Conservation (phyloP, 2,888 invertebrate species). For the Alloscopus bannaensis region DNA sequence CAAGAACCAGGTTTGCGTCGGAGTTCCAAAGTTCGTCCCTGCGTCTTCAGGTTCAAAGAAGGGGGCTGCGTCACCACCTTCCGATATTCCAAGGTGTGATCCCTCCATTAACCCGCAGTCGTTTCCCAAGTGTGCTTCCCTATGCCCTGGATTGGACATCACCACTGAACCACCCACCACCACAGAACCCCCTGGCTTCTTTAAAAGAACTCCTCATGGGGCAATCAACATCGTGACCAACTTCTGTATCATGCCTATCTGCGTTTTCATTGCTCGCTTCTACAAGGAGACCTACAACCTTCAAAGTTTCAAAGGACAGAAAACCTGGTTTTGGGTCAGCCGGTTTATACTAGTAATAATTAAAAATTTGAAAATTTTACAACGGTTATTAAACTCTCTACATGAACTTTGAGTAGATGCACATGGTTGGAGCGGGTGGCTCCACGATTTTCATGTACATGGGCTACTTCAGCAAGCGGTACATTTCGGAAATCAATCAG, state of each 20-base stretch:
- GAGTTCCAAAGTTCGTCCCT: slow-evolving; percentile 24
- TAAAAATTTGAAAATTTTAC: too few relatives aligned
- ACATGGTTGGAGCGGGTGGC: slow-evolving; percentile 54
- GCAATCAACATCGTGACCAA: slow-evolving; percentile 60
- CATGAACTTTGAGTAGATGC: too few relatives aligned
- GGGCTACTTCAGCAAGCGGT: slow-evolving; percentile 52
- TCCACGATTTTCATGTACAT: slow-evolving; percentile 60
- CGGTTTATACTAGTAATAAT: too few relatives aligned
- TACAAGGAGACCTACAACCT: slow-evolving; percentile 64
- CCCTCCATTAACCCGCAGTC: neutral
- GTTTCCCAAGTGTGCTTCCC: neutral
- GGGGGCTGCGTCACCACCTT: neutral
- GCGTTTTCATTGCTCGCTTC: slow-evolving; percentile 60
- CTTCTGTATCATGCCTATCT: slow-evolving; percentile 61
- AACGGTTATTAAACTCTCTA: too few relatives aligned
- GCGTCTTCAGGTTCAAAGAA: neutral
- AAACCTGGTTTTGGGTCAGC: slow-evolving; percentile 61
- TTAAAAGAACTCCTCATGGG: slow-evolving; percentile 56
- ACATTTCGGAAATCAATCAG: neutral
- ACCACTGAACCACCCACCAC: neutral
- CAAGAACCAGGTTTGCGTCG: slow-evolving; percentile 17
- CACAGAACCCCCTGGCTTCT: neutral
- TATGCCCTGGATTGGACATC: slow-evolving; percentile 13
- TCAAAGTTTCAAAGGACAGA: slow-evolving; percentile 47
- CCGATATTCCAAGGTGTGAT: slow-evolving; percentile 23